Evolutionary conservation across 2,113 vertebrate species (phyloP).

Genomic region (Lepus europaeus): DNA sequence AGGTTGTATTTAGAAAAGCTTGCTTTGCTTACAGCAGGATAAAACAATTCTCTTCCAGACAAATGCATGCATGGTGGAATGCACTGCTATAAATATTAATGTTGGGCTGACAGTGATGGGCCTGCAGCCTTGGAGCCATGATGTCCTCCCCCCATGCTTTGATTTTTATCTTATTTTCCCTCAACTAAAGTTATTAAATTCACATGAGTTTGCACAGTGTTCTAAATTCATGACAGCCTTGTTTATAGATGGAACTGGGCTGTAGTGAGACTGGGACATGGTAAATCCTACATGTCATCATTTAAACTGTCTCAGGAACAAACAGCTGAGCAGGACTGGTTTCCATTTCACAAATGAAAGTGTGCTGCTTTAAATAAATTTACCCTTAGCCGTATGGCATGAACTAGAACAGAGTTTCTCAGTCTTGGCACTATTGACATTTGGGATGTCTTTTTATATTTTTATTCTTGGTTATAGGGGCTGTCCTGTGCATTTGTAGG

Average conservation of each 20-base stretch:
- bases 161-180: conserved; percentile 76
- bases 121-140: conserved; percentile 58
- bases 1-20: conserved; percentile 33
- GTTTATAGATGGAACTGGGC: conserved; percentile 76
- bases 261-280: conserved; percentile 58
- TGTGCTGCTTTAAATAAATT: neutral
- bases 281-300: conserved; percentile 78
- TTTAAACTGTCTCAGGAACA: conserved; percentile 63
- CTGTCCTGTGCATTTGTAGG: neutral
- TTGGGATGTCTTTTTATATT: neutral
- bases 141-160: conserved; percentile 52
- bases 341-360: conserved; percentile 36
- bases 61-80: conserved; percentile 73
- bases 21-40: conserved; percentile 45
- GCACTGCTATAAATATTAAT: conserved; percentile 78
- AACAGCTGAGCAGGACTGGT: conserved; percentile 53
- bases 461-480: neutral
- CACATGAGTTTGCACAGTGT: conserved; percentile 71
- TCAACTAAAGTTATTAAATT: conserved; percentile 78
- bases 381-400: neutral
- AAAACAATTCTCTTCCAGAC: conserved; percentile 51
- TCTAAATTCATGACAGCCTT: conserved; percentile 78
- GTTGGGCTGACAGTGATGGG: conserved; percentile 71
- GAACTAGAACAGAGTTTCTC: neutral
- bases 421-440: neutral